phyloP scores from a whole-genome alignment of 2,113 vertebrate species.

The Panthera uncia region DNA sequence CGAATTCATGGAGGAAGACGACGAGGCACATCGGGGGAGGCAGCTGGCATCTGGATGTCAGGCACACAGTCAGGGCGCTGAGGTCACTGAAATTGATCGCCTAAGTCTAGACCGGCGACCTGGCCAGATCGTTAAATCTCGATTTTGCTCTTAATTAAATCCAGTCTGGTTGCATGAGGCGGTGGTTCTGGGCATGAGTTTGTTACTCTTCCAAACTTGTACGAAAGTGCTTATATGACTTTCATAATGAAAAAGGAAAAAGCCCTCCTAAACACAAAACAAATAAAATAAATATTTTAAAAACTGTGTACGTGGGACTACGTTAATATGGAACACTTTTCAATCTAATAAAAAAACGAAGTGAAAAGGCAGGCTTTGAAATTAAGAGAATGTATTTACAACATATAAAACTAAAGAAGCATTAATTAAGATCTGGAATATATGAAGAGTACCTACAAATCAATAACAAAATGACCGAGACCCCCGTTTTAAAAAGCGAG shows the following conservation, averaged over 20 bases:
- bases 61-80: neutral
- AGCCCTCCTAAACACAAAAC: neutral
- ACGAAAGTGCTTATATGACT: neutral
- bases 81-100: neutral
- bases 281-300: neutral
- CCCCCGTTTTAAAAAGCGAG: neutral
- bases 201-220: constrained; percentile 10
- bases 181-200: neutral
- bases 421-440: neutral
- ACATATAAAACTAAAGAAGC: neutral
- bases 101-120: neutral
- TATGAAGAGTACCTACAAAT: neutral
- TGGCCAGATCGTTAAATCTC: neutral
- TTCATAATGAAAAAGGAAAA: neutral
- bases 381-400: neutral
- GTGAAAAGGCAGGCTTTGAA: neutral
- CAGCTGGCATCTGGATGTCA: neutral
- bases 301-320: neutral
- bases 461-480: neutral
- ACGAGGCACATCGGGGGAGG: neutral
- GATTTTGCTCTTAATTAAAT: constrained; percentile 58
- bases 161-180: neutral
- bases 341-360: neutral
- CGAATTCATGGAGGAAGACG: neutral
- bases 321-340: neutral